Evolutionary conservation across 2,113 vertebrate genomes (phyloP), one percentile per base, ranked within the genome.

Genomic region (Dicentrarchus labrax): DNA sequence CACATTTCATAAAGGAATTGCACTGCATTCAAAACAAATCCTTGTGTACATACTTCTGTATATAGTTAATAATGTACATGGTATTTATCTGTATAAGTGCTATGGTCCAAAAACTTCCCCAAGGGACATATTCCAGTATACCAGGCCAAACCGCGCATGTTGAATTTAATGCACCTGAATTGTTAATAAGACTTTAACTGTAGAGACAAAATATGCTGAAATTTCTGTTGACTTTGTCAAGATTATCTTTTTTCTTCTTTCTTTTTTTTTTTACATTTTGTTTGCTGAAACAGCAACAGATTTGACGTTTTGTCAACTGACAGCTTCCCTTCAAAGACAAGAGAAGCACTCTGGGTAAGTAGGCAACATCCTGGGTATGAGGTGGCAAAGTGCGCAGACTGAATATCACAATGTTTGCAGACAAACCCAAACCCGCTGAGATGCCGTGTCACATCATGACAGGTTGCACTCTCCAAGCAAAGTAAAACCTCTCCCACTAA

Each of bases 351-450:
- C 50, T 39, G 47, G 45, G n/a, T 65, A 86, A 36, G 50, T 7
- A 79, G 57, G n/a, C 56, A 73, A 39, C 86, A 85, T 72, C 62
- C 64, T 41, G 48, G 38, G 72, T 65, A 77, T 21, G 45, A 69
- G 54, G 56, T 53, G 60, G 76, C 57, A 72, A 80, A 84, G 82
- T 76, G 76, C 90, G 85, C 30, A 9, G 50, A 51, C 50, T 50
- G 38, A 90, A 85, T 56, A 87, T 84, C 76, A 79, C 66, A 78
- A 81, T 69, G 62, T 91, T 82, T 86, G 64, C 88, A 82, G 57
- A 84, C 72, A 87, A 88, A 84, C 74, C 43, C 65, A 67, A 84
- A 85, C 86, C 68, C 12, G 54, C 59, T 61, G 74, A 78, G 67
- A 85, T 70, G 76, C 24, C 2, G 15, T 88, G 76, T 87, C 85